Base-by-base conservation (phyloP, 1,140 invertebrate genomes). In the Spodoptera litura region DNA sequence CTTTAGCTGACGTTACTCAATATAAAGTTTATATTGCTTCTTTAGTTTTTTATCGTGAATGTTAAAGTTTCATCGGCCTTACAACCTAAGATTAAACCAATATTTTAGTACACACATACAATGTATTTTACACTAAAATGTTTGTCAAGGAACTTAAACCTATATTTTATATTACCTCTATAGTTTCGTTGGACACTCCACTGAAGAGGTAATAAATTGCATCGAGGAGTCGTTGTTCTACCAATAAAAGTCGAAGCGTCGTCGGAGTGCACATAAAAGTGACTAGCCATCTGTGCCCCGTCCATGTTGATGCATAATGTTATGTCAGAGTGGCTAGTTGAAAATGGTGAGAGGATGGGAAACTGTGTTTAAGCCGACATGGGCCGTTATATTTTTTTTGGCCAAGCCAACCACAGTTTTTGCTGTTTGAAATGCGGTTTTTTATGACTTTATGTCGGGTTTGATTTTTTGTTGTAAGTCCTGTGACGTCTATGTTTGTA, bases 241-340 rank as follows among this genome's bases (percentile, higher is more conserved):
- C 59, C 53, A 71, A 81, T 81, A 78, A 81, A 81, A 78, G 72
- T 81, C 77, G 51, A 74, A 76, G 62, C 78, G 76, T 75, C 76
- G 64, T n/a, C 51, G 77, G 77, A 78, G 79, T 72, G 72, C 56
- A 76, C 76, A 81, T 81, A 81, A 81, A 81, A 81, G 68, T 74
- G 68, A 78, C 49, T 58, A 20, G 72, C 76, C 80, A 81, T 71
- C 64, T 81, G 80, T 56, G 80, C 25, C 53, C 76, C 58, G 53
- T 59, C 44, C 55, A 73, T 73, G 71, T 73, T 59, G 71, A 44
- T 59, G 71, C 71, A 59, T 73, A 73, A 73, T 73, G 71, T 55
- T 62, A 62, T 62, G 31, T 38, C 38, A 20, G 53, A 38, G n/a
- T 55, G 31, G 31, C 27, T 71, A 56, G 68, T 71, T 71, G 71